Conservation (phyloP, 2,113 vertebrate genomes). For the Lamprologus sp. region DNA sequence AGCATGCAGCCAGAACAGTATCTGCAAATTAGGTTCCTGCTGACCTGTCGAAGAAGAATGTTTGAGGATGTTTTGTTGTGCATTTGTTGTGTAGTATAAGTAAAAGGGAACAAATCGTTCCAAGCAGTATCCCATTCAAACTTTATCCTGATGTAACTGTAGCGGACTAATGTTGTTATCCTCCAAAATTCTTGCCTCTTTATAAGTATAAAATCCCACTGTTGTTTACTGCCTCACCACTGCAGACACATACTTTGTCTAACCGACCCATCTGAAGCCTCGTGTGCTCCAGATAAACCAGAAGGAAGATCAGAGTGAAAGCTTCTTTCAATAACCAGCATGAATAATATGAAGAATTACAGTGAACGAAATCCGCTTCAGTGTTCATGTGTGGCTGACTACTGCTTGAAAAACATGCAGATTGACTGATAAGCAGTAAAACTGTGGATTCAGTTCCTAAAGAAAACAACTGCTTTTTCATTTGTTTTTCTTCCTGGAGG, state of each 20-base stretch:
- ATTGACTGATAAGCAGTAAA: neutral
- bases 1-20: neutral
- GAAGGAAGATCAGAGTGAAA: neutral
- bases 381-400: neutral
- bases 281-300: neutral
- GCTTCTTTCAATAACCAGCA: neutral
- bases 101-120: neutral
- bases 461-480: neutral
- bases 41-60: neutral
- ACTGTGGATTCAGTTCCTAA: neutral
- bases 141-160: neutral
- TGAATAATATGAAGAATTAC: neutral
- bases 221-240: neutral
- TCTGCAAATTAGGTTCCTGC: neutral
- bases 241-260: neutral
- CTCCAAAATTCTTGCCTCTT: neutral
- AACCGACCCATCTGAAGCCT: neutral
- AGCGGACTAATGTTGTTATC: accelerated
- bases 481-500: constrained; percentile 26
- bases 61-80: neutral
- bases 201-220: neutral
- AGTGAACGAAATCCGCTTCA: neutral
- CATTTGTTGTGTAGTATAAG: neutral
- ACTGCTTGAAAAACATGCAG: neutral
- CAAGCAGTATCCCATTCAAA: neutral